Percentiles rank a stretch among this genome's conserved stretches.
phyloP scores from a whole-genome alignment of 2,888 invertebrate genomes.

The Drosophila ezoana region DNA sequence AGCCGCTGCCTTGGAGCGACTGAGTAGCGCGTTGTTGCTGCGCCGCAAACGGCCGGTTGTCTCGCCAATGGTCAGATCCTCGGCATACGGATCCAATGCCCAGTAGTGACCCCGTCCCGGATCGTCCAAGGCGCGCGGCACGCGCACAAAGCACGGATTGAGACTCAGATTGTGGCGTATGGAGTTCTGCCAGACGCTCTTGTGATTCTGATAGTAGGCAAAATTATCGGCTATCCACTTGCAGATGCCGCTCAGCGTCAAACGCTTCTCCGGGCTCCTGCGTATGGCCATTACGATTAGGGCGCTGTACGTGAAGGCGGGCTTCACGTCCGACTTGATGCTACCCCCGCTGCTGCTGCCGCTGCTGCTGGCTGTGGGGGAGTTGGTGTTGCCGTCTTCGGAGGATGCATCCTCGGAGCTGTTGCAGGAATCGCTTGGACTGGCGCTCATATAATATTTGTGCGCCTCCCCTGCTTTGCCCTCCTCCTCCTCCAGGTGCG shows the following conservation, averaged over 20 bases:
- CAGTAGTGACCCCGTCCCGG: constrained; percentile 99
- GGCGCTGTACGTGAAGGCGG: constrained; percentile 98
- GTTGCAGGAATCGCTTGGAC: constrained; percentile 42
- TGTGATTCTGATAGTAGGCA: constrained; percentile 98
- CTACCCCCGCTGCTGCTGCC: not conserved
- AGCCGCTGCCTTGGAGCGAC: constrained; percentile 32
- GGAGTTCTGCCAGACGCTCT: constrained; percentile 99
- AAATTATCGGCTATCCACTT: constrained; percentile 99
- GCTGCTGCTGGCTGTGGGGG: not conserved
- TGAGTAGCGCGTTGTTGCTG: constrained; percentile 41
- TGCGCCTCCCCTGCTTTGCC: constrained; percentile 2
- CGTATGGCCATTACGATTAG: constrained; percentile 99
- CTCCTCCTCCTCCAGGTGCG: not conserved
- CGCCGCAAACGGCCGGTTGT: constrained; percentile 97
- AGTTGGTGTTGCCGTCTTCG: constrained; percentile 31
- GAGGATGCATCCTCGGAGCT: constrained; percentile 59
- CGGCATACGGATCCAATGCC: constrained; percentile 97
- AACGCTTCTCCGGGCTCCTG: constrained; percentile 94
- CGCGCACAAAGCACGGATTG: constrained; percentile 98
- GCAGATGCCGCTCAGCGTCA: constrained; percentile 97
- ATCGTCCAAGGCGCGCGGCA: constrained; percentile 97
- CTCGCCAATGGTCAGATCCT: constrained; percentile 98
- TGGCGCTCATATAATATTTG: constrained; percentile 23
- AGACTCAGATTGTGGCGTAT: constrained; percentile 86
- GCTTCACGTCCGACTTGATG: constrained; percentile 86